These are phyloP conservation scores for Phrynocephalus forsythii DNA, from an alignment of 2,797 vertebrate genomes.

Conservation along the genomic window DNA sequence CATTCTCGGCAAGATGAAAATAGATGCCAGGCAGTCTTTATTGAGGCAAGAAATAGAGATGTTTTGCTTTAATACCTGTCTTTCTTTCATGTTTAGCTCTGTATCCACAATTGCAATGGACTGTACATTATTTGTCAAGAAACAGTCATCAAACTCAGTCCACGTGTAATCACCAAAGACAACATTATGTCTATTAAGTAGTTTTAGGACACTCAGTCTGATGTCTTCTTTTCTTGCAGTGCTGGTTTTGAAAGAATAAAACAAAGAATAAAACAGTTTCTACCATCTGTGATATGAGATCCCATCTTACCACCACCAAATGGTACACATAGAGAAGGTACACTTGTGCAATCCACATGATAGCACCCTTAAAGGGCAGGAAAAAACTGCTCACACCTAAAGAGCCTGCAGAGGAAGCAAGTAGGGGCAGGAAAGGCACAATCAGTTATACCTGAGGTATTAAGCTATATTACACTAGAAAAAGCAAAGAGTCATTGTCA, in stretches of 20 bases:
- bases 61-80: conserved; percentile 72
- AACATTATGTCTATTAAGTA: conserved; percentile 88
- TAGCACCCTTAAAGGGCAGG: background rate
- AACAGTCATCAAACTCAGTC: conserved; percentile 92
- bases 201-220: conserved; percentile 79
- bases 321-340: background rate
- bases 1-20: no score
- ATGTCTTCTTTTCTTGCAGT: conserved; percentile 87
- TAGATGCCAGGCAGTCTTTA: no score
- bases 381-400: background rate
- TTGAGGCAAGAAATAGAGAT: no score
- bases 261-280: background rate
- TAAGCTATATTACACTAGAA: background rate
- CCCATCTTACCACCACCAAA: background rate
- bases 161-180: conserved; percentile 92
- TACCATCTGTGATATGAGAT: background rate
- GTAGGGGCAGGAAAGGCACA: background rate
- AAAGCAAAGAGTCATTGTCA: background rate
- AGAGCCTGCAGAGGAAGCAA: background rate
- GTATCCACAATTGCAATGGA: conserved; percentile 90
- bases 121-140: conserved; percentile 88
- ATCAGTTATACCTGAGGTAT: background rate
- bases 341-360: background rate
- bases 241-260: conserved; percentile 74
- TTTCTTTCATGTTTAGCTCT: conserved; percentile 78